phyloP scores from a whole-genome alignment of 2,113 vertebrate species.

The Melanostigma gelatinosum region DNA sequence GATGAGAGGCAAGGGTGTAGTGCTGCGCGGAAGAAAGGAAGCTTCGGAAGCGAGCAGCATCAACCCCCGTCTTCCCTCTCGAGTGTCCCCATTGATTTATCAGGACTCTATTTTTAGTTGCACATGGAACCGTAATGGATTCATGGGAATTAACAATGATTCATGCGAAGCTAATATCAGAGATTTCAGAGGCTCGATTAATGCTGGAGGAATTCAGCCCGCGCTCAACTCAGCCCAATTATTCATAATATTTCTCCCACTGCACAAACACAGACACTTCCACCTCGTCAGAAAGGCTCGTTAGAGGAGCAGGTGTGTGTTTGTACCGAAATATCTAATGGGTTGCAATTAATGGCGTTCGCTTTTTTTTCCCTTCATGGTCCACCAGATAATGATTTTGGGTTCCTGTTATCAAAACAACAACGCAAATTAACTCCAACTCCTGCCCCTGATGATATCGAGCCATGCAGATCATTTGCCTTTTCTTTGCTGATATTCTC shows the following conservation, averaged over 20 bases:
- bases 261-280: constrained; percentile 65
- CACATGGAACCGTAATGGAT: constrained; percentile 72
- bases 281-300: constrained; percentile 37
- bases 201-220: constrained; percentile 57
- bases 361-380: constrained; percentile 34
- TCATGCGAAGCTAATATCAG: constrained; percentile 72
- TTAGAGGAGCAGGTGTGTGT: constrained; percentile 57
- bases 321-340: constrained; percentile 46
- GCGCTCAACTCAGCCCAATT: constrained; percentile 51
- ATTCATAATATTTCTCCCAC: constrained; percentile 72
- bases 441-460: constrained; percentile 9
- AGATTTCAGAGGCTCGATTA: constrained; percentile 74
- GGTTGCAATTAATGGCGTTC: constrained; percentile 47
- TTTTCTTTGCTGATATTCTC: constrained; percentile 5
- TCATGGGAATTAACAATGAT: constrained; percentile 76
- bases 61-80: constrained; percentile 62
- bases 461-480: background rate
- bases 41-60: constrained; percentile 56
- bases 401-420: constrained; percentile 22
- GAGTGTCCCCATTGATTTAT: constrained; percentile 76
- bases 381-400: constrained; percentile 17
- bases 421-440: background rate
- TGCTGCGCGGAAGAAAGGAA: constrained; percentile 52
- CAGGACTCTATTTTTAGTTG: constrained; percentile 76
- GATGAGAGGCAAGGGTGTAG: constrained; percentile 63